Base-by-base conservation (phyloP, 2,797 vertebrate species). In the Odontamblyopus rebecca region DNA sequence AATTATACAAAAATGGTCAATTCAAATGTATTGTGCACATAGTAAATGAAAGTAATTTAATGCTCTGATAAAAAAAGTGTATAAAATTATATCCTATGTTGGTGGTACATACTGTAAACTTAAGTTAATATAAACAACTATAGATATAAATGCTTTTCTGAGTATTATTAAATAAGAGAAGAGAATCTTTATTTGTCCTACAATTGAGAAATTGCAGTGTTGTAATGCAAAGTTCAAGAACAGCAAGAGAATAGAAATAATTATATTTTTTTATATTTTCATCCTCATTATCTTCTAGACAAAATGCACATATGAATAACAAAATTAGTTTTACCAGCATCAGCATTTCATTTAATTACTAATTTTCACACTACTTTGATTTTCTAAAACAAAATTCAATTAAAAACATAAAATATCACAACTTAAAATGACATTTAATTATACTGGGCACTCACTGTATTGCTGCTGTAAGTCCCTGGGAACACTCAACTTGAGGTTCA, bases 91-190 rank as follows among this genome's bases (percentile, higher is more conserved):
- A 53, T 53, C 53, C 65, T 65, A 88, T 71, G 90, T 89, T 92
- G 90, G 85, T 92, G 91, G 93, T 94, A 94, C 93, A 93, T 88
- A 78, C 60, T 71, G 53, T 82, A 82, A 89, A 89, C 85, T 86
- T 90, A 92, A 93, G 86, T 91, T 88, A 91, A 93, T 91, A 89
- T 89, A 78, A 87, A 84, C 85, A 74, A 88, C 76, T 90, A 83
- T 88, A 89, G 86, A 85, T 75, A 85, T 16, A 60, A 29, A 29
- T 30, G 57, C 26, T 30, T 60, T 60, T 30, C 13, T 30, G 57
- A 60, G 57, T 60, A 16, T 60, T 60, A 26, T 59, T 59, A 5
- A n/a, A 19, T 2, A 13, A 13, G 48, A 38, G 35, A 38, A 38
- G 35, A 38, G 35, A 38, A 38, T 8, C 35, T 38, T 38, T 38